These are phyloP conservation scores for Tuberolachnus salignus DNA, from an alignment of 2,888 invertebrate genomes.

Conservation along the genomic window DNA sequence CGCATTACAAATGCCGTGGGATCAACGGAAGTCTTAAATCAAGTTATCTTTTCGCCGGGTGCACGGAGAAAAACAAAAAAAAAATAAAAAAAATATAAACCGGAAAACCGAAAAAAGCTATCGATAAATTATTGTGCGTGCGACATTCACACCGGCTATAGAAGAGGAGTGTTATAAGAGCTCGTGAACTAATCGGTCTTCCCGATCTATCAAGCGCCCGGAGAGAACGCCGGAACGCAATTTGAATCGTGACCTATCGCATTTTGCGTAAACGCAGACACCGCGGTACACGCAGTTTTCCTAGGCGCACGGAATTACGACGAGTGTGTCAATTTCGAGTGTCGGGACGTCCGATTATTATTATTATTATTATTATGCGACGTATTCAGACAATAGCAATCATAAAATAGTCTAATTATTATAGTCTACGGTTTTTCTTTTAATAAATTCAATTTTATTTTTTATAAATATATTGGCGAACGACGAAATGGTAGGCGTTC, in stretches of 20 bases:
- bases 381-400: too few relatives aligned
- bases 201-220: constrained; percentile 22
- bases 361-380: too few relatives aligned
- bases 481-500: too few relatives aligned
- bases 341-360: not conserved
- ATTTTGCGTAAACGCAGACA: not conserved
- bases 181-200: constrained; percentile 9
- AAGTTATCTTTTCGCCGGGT: constrained; percentile 2
- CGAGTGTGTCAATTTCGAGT: not conserved
- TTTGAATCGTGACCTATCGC: constrained; percentile 49
- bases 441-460: too few relatives aligned
- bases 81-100: too few relatives aligned
- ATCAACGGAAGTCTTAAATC: constrained; percentile 37
- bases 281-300: not conserved
- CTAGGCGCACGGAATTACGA: not conserved
- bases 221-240: constrained; percentile 12
- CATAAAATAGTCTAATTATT: too few relatives aligned
- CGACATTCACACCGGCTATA: not conserved
- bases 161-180: constrained; percentile 1
- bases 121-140: constrained; percentile 10
- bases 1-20: not conserved
- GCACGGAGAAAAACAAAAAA: not conserved
- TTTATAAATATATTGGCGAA: too few relatives aligned
- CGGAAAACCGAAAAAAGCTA: constrained; percentile 1
- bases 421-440: too few relatives aligned